Evolutionary conservation across 30 jellyfish, hydroid and myxozoan genomes (phyloP).

Genomic region (Pelagia noctiluca): DNA sequence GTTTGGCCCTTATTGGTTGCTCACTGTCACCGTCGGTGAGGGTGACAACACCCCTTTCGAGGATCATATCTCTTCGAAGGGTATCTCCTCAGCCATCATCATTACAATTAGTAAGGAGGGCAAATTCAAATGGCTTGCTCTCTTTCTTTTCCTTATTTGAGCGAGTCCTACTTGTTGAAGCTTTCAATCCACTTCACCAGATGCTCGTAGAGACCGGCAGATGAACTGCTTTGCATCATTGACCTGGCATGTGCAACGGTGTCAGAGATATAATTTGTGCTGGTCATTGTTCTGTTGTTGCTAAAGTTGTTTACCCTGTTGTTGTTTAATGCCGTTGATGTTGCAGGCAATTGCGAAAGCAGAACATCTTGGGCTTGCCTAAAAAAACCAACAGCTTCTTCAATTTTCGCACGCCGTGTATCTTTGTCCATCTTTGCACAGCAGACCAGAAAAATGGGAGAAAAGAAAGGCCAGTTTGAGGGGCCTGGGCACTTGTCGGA

Average conservation of each 20-base stretch:
- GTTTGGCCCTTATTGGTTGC: constrained; percentile 27
- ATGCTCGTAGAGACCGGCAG: constrained; percentile 46
- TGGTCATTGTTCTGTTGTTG: constrained; percentile 24
- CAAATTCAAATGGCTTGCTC: constrained; percentile 48
- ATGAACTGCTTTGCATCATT: not conserved
- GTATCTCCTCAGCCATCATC: constrained; percentile 15
- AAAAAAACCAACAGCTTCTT: constrained; percentile 6
- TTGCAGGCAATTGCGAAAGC: constrained; percentile 14
- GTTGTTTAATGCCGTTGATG: constrained; percentile 18
- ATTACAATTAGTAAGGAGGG: constrained; percentile 10
- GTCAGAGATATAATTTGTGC: constrained; percentile 28
- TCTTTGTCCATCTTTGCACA: constrained; percentile 6
- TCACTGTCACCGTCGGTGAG: constrained; percentile 27
- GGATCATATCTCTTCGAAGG: constrained; percentile 29
- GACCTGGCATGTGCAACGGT: constrained; percentile 7
- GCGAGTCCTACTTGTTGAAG: not conserved
- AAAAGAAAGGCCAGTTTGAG: not conserved
- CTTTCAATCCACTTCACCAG: not conserved
- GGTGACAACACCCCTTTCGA: constrained; percentile 41
- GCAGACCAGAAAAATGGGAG: constrained; percentile 7
- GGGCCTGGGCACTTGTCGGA: constrained; percentile 4
- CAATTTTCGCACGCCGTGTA: constrained; percentile 11
- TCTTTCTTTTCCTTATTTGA: constrained; percentile 11
- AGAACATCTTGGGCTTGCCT: constrained; percentile 13
- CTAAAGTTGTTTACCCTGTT: constrained; percentile 8